These are phyloP conservation scores for Apus apus DNA, from an alignment of 2,113 vertebrate genomes.

Conservation along the genomic window DNA sequence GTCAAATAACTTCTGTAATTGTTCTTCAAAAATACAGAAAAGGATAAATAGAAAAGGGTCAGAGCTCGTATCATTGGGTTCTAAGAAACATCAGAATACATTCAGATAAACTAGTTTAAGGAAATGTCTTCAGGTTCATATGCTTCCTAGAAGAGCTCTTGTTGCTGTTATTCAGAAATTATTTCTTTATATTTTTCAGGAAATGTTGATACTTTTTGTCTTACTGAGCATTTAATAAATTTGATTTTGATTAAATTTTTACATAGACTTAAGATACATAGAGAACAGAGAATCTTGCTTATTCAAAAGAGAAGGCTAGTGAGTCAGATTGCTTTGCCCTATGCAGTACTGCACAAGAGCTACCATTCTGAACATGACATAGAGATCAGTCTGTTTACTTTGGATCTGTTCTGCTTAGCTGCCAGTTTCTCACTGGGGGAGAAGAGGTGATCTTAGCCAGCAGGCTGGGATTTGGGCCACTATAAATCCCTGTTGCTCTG, in stretches of 20 bases:
- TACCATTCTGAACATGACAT: rapidly evolving
- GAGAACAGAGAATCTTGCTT: background rate
- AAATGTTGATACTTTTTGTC: background rate
- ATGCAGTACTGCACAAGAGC: background rate
- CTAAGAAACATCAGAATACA: background rate
- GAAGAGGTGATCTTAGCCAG: background rate
- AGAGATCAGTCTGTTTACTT: background rate
- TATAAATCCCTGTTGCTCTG: background rate
- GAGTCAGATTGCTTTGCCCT: background rate
- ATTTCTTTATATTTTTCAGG: background rate
- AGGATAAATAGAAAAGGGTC: background rate
- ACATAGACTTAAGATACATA: background rate
- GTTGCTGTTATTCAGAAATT: background rate
- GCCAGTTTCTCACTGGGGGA: background rate
- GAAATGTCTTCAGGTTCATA: background rate
- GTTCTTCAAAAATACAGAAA: constrained; percentile 24
- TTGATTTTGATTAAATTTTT: background rate
- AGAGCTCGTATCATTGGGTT: background rate
- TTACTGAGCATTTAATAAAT: background rate
- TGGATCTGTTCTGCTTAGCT: background rate
- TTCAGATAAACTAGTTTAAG: background rate
- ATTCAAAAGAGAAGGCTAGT: background rate
- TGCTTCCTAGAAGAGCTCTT: background rate
- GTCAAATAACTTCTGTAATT: constrained; percentile 34
- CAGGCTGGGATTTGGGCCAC: background rate